phyloP scores from a whole-genome alignment of 2,797 vertebrate species.

The Vultur gryphus region DNA sequence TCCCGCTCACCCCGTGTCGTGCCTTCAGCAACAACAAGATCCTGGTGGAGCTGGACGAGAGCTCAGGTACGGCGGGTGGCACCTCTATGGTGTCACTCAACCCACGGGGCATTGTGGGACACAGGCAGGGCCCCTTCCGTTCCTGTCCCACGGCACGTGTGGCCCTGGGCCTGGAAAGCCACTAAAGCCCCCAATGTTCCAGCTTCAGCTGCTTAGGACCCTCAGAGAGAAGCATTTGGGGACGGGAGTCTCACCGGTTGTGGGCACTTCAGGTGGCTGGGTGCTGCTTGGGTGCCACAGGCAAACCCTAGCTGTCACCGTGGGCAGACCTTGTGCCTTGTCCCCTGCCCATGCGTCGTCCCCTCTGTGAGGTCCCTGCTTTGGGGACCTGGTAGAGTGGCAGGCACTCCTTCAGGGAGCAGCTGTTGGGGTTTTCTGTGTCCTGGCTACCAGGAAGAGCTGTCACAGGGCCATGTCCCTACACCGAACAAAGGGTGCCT shows the following conservation, averaged over 20 bases:
- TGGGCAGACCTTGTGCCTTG: background rate
- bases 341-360: fast-evolving
- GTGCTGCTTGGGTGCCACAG: background rate
- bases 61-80: background rate
- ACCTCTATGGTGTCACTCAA: fast-evolving
- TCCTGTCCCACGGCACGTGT: fast-evolving
- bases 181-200: background rate
- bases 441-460: background rate
- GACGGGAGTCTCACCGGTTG: fast-evolving
- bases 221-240: fast-evolving
- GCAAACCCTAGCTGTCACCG: background rate
- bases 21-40: conserved; percentile 54
- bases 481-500: fast-evolving
- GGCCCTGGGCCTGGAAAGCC: background rate
- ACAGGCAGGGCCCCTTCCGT: fast-evolving
- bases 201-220: background rate
- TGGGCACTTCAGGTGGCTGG: background rate
- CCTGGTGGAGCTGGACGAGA: conserved; percentile 50
- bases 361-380: background rate
- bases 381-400: background rate
- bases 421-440: background rate
- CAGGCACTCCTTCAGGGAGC: background rate
- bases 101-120: fast-evolving
- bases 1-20: background rate
- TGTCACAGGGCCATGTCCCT: fast-evolving